These are phyloP conservation scores for Archivesica marissinica DNA, from an alignment of 1,140 invertebrate genomes.

Conservation along the genomic window DNA sequence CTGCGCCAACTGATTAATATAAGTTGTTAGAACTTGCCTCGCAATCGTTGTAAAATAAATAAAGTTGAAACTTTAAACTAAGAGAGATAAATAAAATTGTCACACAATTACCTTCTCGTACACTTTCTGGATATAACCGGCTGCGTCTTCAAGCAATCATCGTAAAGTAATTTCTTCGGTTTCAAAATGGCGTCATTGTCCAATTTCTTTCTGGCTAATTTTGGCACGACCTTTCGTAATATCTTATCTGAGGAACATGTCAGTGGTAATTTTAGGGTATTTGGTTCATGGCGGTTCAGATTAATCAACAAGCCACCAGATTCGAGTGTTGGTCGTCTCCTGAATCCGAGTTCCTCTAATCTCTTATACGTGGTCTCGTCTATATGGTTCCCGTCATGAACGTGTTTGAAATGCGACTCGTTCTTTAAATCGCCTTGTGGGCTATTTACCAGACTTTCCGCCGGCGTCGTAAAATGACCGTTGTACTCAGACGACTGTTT, in stretches of 20 bases:
- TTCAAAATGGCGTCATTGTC: neutral
- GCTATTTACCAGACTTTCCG: neutral
- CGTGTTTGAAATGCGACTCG: neutral
- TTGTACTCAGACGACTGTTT: conserved; percentile 2
- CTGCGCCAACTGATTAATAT: too few species aligned
- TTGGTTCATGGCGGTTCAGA: neutral
- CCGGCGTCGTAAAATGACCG: conserved; percentile 49
- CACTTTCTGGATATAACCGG: neutral
- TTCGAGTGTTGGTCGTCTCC: neutral
- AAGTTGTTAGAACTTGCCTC: too few species aligned
- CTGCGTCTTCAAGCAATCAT: neutral
- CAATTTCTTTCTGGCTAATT: conserved; percentile 6
- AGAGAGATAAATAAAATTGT: neutral
- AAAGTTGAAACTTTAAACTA: too few species aligned
- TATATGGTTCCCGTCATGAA: neutral
- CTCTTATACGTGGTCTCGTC: conserved; percentile 16
- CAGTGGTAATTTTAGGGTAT: neutral
- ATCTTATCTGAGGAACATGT: conserved; percentile 1
- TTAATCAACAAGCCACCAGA: conserved; percentile 7
- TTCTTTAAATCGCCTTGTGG: neutral
- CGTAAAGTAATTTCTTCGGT: neutral
- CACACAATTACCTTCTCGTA: conserved; percentile 12
- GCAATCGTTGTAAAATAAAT: too few species aligned
- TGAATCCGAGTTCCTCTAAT: conserved; percentile 44
- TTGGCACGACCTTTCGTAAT: neutral